Base-by-base conservation (phyloP, 2,888 invertebrate genomes). In the Dyspetes luteomarginatus region DNA sequence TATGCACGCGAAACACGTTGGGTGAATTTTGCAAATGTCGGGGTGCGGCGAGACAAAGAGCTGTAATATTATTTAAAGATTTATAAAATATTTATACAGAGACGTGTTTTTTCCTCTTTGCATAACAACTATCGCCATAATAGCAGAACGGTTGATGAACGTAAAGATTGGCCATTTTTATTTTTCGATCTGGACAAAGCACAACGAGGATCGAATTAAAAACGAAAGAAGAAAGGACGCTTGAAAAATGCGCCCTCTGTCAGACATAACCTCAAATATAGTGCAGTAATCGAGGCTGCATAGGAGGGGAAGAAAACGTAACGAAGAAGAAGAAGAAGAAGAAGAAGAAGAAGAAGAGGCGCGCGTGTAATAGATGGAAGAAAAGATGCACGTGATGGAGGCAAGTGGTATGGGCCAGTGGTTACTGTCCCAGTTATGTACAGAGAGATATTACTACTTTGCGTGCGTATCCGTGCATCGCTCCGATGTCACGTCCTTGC, bases 361-460 rank as follows among this genome's bases (percentile, higher is more conserved):
- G 48, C 36, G 55, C 45, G 26, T 72, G 68, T 68, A 73, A 81
- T 72, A 76, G 58, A 50, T 77, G 60, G 50, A 48, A 73, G 73
- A 28, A 26, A 67, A 58, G 73, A 77, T 74, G 73, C 24, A 15
- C 9, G 48, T 55, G 48, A 45, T 19, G 50, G 58, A 26, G 36
- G 52, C 58, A 4, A 48, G 30, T 41, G 36, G 45, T 24, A 64
- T 69, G 73, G 77, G 81, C 81, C 73, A 81, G 77, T 81, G 65
- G 81, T 81, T 65, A 58, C 81, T 78, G 81, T 81, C 81, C 81
- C 81, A 81, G 77, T 81, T 81, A 78, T 81, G 68, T 45, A 55
- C 64, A 67, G 28, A 55, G 30, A 71, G 76, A 73, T 74, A 77
- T 81, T 77, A 81, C 73, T 24, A 60, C 77, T 77, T 77, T 60